These are phyloP conservation scores for Elmis aenea DNA, from an alignment of 2,888 invertebrate species.

Conservation along the genomic window DNA sequence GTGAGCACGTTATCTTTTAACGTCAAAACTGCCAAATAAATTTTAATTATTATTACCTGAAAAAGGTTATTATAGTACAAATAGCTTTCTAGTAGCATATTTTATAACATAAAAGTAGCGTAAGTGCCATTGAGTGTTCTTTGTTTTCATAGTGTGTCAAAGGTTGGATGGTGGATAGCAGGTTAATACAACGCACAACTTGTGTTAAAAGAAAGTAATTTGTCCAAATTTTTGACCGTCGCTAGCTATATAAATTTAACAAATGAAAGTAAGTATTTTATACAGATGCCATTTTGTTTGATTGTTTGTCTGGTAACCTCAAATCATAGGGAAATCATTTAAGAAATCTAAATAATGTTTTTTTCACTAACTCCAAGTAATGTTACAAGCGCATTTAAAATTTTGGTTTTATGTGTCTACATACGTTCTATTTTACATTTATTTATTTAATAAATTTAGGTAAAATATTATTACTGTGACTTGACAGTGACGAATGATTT, in stretches of 20 bases:
- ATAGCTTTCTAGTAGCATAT: too few species aligned
- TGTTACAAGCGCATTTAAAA: slow-evolving; percentile 30
- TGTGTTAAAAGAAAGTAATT: too few species aligned
- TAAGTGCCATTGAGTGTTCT: too few species aligned
- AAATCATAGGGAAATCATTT: slow-evolving; percentile 11
- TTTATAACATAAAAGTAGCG: too few species aligned
- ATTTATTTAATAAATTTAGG: slow-evolving; percentile 14
- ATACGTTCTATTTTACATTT: slow-evolving; percentile 27
- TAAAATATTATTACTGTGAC: slow-evolving; percentile 2
- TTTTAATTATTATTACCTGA: too few species aligned
- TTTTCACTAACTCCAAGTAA: slow-evolving; percentile 25
- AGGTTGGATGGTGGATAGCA: too few species aligned
- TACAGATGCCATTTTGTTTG: neutral
- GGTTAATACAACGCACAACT: too few species aligned
- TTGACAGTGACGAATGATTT: neutral
- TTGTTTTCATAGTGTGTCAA: too few species aligned
- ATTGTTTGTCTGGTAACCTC: slow-evolving; percentile 15
- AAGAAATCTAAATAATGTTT: slow-evolving; percentile 23
- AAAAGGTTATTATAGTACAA: too few species aligned
- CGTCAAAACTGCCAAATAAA: too few species aligned
- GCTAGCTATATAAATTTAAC: slow-evolving; percentile 4
- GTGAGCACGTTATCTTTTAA: too few species aligned
- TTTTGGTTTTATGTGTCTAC: slow-evolving; percentile 30
- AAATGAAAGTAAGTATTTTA: slow-evolving; percentile 13
- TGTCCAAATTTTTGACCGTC: too few species aligned